A percentile compares a stretch with the other conserved stretches of the same genome.
phyloP scores from a whole-genome alignment of 2,888 invertebrate species.

The Leptinotarsa juncta region DNA sequence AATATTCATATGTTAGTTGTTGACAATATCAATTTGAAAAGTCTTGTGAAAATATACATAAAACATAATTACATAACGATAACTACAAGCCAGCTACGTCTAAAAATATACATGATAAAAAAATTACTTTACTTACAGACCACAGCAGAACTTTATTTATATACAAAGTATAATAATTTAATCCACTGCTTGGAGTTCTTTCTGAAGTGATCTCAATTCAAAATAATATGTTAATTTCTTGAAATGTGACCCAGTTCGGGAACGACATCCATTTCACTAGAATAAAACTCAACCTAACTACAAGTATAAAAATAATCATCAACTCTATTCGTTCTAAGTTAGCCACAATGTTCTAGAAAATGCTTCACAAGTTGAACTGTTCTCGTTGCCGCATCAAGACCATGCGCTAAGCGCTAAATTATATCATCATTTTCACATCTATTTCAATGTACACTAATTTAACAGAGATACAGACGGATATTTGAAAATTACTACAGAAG shows the following conservation, averaged over 20 bases:
- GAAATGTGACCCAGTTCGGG: neutral
- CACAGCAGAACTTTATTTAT: neutral
- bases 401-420: neutral
- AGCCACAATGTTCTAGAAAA: conserved; percentile 11
- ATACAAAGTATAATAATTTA: conserved; percentile 12
- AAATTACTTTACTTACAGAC: too few species aligned
- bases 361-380: neutral
- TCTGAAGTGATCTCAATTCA: neutral
- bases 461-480: neutral
- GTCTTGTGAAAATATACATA: neutral
- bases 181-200: neutral
- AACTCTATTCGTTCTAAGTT: neutral
- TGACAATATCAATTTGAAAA: neutral
- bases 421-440: neutral
- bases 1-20: neutral
- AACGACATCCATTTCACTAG: neutral
- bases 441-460: neutral
- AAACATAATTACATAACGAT: too few species aligned
- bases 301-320: conserved; percentile 20
- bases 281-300: conserved; percentile 30
- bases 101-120: too few species aligned
- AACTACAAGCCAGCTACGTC: too few species aligned
- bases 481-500: neutral
- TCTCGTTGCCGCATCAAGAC: neutral
- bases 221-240: neutral